Percentiles rank a stretch among this genome's conserved stretches.
These are phyloP conservation scores for Campodea augens DNA, from an alignment of 1,140 invertebrate genomes.

Conservation along the genomic window DNA sequence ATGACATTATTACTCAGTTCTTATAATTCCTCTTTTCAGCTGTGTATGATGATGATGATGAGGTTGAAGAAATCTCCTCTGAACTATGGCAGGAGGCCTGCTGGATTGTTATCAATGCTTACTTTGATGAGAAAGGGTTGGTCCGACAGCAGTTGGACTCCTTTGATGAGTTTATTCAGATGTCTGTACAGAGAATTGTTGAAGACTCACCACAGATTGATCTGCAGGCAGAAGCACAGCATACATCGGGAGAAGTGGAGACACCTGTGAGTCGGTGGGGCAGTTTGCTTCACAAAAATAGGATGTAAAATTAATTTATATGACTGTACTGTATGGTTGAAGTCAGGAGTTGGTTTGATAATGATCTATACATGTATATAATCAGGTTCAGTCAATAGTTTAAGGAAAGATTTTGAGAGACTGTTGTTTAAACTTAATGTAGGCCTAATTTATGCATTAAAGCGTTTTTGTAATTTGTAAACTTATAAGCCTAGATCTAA, in stretches of 20 bases:
- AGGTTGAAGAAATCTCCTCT: conserved; percentile 75
- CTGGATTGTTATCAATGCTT: conserved; percentile 98
- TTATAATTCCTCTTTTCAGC: no score
- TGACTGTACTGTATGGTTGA: no score
- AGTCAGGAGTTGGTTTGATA: no score
- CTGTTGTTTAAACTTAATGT: no score
- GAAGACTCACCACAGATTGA: conserved; percentile 96
- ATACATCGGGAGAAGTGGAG: conserved; percentile 79
- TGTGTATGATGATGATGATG: conserved; percentile 56
- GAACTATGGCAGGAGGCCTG: conserved; percentile 99
- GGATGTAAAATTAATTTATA: no score
- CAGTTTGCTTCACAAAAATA: conserved; percentile 8
- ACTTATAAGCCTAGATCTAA: no score
- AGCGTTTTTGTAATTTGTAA: no score
- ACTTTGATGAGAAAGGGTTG: conserved; percentile 97
- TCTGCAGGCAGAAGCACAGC: conserved; percentile 91
- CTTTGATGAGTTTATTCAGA: conserved; percentile 99
- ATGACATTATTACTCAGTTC: no score
- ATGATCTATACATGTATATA: no score
- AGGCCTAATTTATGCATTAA: no score
- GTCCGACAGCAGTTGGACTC: conserved; percentile 97
- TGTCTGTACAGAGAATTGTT: conserved; percentile 97
- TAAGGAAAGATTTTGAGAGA: no score
- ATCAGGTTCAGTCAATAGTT: no score
- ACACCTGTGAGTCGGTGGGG: conserved; percentile 41